Base-by-base conservation (phyloP, 2,797 vertebrate genomes). In the Crypturellus tataupa region DNA sequence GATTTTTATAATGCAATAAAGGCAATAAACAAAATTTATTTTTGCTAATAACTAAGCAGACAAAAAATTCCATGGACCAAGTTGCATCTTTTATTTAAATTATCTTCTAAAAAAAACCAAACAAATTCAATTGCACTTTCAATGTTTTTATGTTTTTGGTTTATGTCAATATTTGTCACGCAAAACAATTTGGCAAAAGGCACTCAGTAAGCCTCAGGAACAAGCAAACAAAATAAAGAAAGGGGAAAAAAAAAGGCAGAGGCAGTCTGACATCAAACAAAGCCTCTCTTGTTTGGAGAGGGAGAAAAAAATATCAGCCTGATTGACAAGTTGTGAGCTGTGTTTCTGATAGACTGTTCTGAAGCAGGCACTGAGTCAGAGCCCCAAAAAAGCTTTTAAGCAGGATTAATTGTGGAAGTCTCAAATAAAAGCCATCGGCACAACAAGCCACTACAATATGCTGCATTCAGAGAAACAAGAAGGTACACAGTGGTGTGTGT, bases 391-490 rank as follows among this genome's bases (percentile, higher is more conserved):
- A 39, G 27, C 44, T 88, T 88, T 86, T 65, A 60, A 81, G 78
- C 7, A 59, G 29, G 49, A 67, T 80, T 83, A 87, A 85, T 10
- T 49, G 55, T 59, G 21, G 35, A 91, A 86, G 47, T 16, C 31
- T 80, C 68, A 91, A 93, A 85, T 18, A 85, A 84, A 87, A 83
- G 62, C 53, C 49, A 11, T 5, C 87, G 51, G 47, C 60, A 76
- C 73, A 86, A 76, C 44, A 89, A 67, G 65, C 19, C 24, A 69
- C 39, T 35, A 91, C 71, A 84, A 58, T 4, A 67, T 70, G 79
- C 80, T 72, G 85, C 90, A 92, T 65, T 92, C 71, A 47, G 64
- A 72, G n/a, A 79, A 85, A 93, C 56, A 72, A 64, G 72, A 89
- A 5, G 12, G n/a, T 63, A 70, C 8, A 62, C 64, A 90, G 68